phyloP scores from a whole-genome alignment of 2,888 invertebrate species.

The Cactoblastis cactorum region DNA sequence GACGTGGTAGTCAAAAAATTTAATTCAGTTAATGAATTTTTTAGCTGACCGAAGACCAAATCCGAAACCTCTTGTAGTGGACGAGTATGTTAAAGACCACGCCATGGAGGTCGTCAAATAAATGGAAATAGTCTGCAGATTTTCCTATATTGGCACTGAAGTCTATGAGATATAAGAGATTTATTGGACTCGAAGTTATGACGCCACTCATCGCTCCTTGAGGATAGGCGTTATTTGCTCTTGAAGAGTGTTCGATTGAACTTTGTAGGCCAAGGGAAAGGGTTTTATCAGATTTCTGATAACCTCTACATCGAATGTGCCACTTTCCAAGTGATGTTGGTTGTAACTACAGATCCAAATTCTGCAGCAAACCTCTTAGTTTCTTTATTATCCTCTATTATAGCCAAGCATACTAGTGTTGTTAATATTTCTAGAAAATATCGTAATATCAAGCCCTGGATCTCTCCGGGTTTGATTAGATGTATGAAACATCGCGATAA shows the following conservation, averaged over 20 bases:
- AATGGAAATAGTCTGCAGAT: conserved; percentile 50
- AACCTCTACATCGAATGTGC: conserved; percentile 1
- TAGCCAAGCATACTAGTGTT: no score
- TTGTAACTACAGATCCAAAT: neutral
- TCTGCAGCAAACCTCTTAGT: no score
- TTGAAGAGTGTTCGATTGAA: conserved; percentile 20
- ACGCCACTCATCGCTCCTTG: conserved; percentile 39
- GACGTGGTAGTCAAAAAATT: no score
- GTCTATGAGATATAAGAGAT: conserved; percentile 42
- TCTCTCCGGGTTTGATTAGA: no score
- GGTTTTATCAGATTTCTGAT: conserved; percentile 8
- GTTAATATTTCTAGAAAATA: no score
- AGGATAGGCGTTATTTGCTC: conserved; percentile 21
- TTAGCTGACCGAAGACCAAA: no score
- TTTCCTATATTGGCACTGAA: conserved; percentile 46
- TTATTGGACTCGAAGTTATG: conserved; percentile 47
- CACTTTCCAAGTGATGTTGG: neutral
- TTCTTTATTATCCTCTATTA: no score
- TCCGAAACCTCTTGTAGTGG: no score
- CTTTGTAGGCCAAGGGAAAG: conserved; percentile 19
- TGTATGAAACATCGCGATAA: no score
- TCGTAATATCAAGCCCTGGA: no score
- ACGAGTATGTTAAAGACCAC: neutral
- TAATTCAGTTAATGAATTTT: no score
- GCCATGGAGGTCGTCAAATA: conserved; percentile 26